Base-by-base conservation (phyloP, 1,140 invertebrate species). In the Scaptomyza pallida region DNA sequence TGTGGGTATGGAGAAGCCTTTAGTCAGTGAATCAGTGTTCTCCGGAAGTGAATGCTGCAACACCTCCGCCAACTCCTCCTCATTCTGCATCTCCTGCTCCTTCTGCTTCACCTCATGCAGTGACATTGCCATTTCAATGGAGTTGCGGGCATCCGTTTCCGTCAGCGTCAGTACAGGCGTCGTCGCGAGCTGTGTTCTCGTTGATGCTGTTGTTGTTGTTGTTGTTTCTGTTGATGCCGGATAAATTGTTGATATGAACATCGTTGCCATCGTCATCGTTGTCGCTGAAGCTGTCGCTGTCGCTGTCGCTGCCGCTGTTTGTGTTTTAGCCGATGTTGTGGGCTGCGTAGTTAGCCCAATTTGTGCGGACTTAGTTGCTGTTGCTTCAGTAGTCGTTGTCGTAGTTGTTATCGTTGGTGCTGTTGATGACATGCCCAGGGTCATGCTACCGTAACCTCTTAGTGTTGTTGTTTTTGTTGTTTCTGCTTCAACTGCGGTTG, bases 1-100 rank as follows among this genome's bases (percentile, higher is more conserved):
- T 50, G 89, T 90, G n/a, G 89, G 89, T 19, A 90, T 90, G 56
- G 89, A 90, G 72, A 90, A 90, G 13, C 89, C 89, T 67, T 89
- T 90, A 62, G 79, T 88, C 74, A 90, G 75, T 72, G 78, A 69
- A 59, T 82, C 83, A 57, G 83, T 41, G 19, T 54, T 80, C 61
- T 37, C 78, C 78, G 70, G 74, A 81, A 75, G 79, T 51, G 52
- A 44, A 15, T 55, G 47, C 37, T 40, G 48, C 63, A 51, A 9
- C 50, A 57, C 23, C 21, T 16, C 26, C 40, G 33, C 52, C 30
- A 51, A 60, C 50, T 45, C 56, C 15, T 26, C 41, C 17, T 72
- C 60, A 23, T 6, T 19, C 44, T 43, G 35, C 3, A 0, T 17
- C n/a, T 44, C 41, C 17, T 21, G 56, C 16, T 40, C 45, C 37